Conservation (phyloP, 2,113 vertebrate genomes). For the Corynorhinus townsendii region DNA sequence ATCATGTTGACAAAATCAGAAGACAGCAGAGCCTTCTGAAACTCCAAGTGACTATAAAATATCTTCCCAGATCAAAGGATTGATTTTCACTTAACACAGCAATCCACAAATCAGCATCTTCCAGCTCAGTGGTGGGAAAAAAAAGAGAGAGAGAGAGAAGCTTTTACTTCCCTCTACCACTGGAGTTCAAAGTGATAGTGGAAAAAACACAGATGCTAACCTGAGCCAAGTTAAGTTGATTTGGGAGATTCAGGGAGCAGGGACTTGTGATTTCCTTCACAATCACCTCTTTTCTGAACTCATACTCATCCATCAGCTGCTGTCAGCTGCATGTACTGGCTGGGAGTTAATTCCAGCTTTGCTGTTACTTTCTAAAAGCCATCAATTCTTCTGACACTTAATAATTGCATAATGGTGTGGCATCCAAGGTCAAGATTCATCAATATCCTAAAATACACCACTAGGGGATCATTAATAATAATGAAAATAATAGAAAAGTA, state of each 20-base stretch:
- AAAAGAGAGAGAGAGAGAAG: no score
- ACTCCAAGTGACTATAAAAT: background rate
- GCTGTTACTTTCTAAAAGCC: conserved; percentile 44
- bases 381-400: conserved; percentile 62
- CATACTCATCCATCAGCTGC: background rate
- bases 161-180: background rate
- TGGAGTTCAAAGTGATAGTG: background rate
- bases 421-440: conserved; percentile 54
- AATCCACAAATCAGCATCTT: background rate
- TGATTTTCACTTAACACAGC: background rate
- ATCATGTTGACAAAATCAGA: background rate
- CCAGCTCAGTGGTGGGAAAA: background rate
- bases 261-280: background rate
- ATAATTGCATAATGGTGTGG: conserved; percentile 28
- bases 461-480: conserved; percentile 66
- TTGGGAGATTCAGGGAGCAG: background rate
- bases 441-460: conserved; percentile 59
- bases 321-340: background rate
- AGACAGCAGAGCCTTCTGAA: background rate
- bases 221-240: background rate
- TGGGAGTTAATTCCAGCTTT: conserved; percentile 47
- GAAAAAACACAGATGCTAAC: background rate
- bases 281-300: background rate
- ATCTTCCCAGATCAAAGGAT: background rate
- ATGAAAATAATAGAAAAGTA: conserved; percentile 66